These are phyloP conservation scores for Pseudolaguvia tuberculata DNA, from an alignment of 2,113 vertebrate species.

Conservation along the genomic window DNA sequence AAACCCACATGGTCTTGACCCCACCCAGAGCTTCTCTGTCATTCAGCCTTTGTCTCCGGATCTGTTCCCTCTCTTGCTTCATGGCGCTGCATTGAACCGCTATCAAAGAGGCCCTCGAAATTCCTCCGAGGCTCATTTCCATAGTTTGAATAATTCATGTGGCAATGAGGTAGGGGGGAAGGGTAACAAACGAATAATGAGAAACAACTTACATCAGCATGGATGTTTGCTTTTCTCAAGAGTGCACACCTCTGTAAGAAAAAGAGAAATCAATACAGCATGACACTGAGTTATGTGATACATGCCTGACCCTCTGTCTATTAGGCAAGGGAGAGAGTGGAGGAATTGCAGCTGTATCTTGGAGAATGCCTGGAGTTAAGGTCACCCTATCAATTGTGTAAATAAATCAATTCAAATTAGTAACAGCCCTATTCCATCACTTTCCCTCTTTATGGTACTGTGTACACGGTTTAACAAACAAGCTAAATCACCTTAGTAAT, in stretches of 20 bases:
- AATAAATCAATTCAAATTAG: slow-evolving; percentile 34
- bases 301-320: slow-evolving; percentile 30
- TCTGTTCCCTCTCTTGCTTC: slow-evolving; percentile 30
- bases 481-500: slow-evolving; percentile 19
- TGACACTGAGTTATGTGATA: slow-evolving; percentile 43
- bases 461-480: slow-evolving; percentile 27
- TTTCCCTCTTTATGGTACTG: background rate
- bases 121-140: slow-evolving; percentile 50
- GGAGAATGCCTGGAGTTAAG: slow-evolving; percentile 10
- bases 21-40: slow-evolving; percentile 53
- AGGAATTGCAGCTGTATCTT: slow-evolving; percentile 28
- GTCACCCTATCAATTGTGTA: slow-evolving; percentile 26
- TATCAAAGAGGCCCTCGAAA: slow-evolving; percentile 51
- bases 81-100: slow-evolving; percentile 36
- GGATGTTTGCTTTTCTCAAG: slow-evolving; percentile 35
- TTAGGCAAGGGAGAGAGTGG: slow-evolving; percentile 18
- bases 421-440: background rate
- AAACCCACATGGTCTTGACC: slow-evolving; percentile 52
- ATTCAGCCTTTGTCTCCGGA: slow-evolving; percentile 39
- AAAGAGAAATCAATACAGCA: slow-evolving; percentile 45
- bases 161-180: slow-evolving; percentile 25
- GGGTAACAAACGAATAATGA: slow-evolving; percentile 43
- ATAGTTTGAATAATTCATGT: slow-evolving; percentile 53
- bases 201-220: slow-evolving; percentile 45
- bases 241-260: slow-evolving; percentile 33